These are phyloP conservation scores for Drosophila subpulchrella DNA, from an alignment of 1,140 invertebrate genomes.

Conservation along the genomic window DNA sequence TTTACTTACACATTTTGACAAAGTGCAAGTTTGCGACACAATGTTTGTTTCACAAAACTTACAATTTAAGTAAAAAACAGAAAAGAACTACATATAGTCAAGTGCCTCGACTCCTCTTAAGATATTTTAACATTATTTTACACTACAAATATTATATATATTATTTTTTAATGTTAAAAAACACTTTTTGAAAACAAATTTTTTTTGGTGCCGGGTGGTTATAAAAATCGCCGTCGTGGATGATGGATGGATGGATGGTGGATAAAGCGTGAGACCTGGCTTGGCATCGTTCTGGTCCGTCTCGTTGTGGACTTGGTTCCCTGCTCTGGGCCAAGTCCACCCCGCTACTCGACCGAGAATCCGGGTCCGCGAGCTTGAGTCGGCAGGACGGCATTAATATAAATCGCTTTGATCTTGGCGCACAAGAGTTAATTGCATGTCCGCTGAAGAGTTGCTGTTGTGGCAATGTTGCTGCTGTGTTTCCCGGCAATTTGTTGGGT, in stretches of 20 bases:
- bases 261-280: constrained; percentile 57
- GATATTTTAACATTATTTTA: too few species aligned
- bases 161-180: too few species aligned
- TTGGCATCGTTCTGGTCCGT: constrained; percentile 21
- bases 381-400: constrained; percentile 76
- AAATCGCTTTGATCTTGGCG: constrained; percentile 84
- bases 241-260: constrained; percentile 5
- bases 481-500: constrained; percentile 69
- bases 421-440: constrained; percentile 83
- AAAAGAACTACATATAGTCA: too few species aligned
- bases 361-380: constrained; percentile 7
- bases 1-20: too few species aligned
- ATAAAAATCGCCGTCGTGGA: constrained; percentile 22
- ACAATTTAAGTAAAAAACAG: too few species aligned
- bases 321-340: constrained; percentile 11
- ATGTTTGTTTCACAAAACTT: too few species aligned
- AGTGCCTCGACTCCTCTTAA: too few species aligned
- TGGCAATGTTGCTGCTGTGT: constrained; percentile 19
- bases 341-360: constrained; percentile 1
- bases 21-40: too few species aligned
- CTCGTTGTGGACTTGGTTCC: not conserved
- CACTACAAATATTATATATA: too few species aligned
- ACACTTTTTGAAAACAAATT: too few species aligned
- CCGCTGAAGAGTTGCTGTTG: constrained; percentile 74
- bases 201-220: too few species aligned